Evolutionary conservation across 2,888 invertebrate genomes (phyloP), one percentile per base, ranked within the genome.

Genomic region (Melolontha melolontha): DNA sequence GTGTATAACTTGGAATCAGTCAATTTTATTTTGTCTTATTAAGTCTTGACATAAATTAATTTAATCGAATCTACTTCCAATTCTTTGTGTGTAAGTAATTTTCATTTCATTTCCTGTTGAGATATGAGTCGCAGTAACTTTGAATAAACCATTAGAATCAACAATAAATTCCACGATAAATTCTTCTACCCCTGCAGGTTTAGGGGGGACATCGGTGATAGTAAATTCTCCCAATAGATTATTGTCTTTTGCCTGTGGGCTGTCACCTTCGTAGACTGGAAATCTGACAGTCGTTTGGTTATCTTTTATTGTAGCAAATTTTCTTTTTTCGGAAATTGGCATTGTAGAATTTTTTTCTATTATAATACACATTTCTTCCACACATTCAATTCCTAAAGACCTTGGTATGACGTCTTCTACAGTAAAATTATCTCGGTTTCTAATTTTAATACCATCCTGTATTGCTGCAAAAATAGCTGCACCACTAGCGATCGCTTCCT

Each of bases 401-500:
- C 76, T 59, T 11, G 76, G 72, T 7, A 72, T 75, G 4, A 78
- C 74, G 62, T 78, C 78, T 11, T 69, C 66, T 8, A 75, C 44
- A 16, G 27, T 57, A 22, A 57, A 14, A 16, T 55, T 16, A 8
- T 11, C 16, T 12, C 5, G 40, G 22, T 51, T 64, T 49, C 69
- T 71, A 40, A 69, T 67, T 34, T 70, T 62, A 41, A 72, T 64
- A 22, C 70, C 71, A 11, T 69, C 70, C 14, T 76, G 64, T 22
- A 73, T 62, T 2, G 72, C 72, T 7, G 73, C 70, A 57, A 76
- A 74, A 11, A 78, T 64, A 11, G 74, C 75, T 5, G 77, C 77
- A 11, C 78, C 78, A 49, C 72, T 68, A 10, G 78, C 77, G 5
- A 78, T 75, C 12, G 75, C 75, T 70, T 77, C 76, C 50, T 77